Conservation (phyloP, 2,797 vertebrate genomes). For the Neomorphus geoffroyi region DNA sequence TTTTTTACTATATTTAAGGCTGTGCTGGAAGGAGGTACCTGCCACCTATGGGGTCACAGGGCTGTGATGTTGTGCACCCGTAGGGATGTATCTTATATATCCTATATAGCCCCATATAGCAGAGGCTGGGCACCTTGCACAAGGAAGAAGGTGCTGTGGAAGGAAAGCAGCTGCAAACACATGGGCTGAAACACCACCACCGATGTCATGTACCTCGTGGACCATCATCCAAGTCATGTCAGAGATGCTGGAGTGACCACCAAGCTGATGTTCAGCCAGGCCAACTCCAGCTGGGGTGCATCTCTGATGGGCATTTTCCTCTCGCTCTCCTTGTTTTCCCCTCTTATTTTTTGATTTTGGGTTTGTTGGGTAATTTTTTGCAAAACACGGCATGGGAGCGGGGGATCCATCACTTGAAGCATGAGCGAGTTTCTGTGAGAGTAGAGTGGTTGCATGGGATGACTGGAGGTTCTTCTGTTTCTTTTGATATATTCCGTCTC, state of each 20-base stretch:
- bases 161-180: neutral
- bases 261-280: neutral
- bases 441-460: neutral
- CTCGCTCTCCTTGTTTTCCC: neutral
- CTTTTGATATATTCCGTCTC: neutral
- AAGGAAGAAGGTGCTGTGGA: neutral
- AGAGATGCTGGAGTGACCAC: neutral
- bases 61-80: neutral
- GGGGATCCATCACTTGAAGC: neutral
- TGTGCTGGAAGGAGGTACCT: neutral
- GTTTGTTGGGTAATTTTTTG: neutral
- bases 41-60: neutral
- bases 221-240: neutral
- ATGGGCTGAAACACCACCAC: neutral
- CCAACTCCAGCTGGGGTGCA: fast-evolving
- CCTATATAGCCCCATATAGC: neutral
- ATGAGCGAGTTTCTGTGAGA: neutral
- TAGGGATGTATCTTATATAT: neutral
- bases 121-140: neutral
- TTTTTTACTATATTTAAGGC: constrained; percentile 10
- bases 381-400: neutral
- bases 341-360: neutral
- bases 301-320: neutral
- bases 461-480: neutral
- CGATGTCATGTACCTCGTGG: neutral